Base-by-base conservation (phyloP, 2,113 vertebrate genomes). In the Alligator mississippiensis region DNA sequence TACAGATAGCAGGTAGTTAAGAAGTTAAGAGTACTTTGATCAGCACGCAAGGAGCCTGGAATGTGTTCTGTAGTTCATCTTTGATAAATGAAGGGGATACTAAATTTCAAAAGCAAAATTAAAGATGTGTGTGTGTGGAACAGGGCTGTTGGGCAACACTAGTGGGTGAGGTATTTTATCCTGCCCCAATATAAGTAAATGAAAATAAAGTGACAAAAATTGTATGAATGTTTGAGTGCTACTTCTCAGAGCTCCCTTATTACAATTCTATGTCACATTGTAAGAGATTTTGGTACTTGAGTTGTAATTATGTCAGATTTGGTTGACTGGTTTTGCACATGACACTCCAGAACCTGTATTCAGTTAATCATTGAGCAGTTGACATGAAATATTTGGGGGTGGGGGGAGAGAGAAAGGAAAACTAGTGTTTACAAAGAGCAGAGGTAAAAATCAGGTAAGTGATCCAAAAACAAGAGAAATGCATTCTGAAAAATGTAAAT, bases 301-400 rank as follows among this genome's bases (percentile, higher is more conserved):
- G 57, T 11, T 85, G 27, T n/a, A 78, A 28, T 75, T 78, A 30
- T 24, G 74, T 16, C 27, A 55, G 27, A 82, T 85, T 64, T 34
- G 34, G 78, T 4, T 22, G 22, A 81, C 89, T 79, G 47, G 30
- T 30, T 21, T 61, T 58, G 14, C 4, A 12, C 70, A 62, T 68
- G 70, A 58, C 5, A 24, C 0, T 0, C 57, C 34, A 72, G 19
- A 38, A 72, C 22, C 9, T 55, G 13, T 22, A 19, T 85, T 79
- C 55, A 79, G 28, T 76, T 77, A 2, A 70, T 7, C 18, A 77
- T 64, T 9, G 38, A 66, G 34, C 17, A 64, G 27, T 7, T 75
- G 18, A 92, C 11, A 11, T 28, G 68, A 83, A 80, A 82, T 61
- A 59, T 3, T 21, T 77, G 34, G 79, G 79, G 88, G 72, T 14